Evolutionary conservation across 2,888 invertebrate species (phyloP).

Genomic region (Tenthredo amoena): DNA sequence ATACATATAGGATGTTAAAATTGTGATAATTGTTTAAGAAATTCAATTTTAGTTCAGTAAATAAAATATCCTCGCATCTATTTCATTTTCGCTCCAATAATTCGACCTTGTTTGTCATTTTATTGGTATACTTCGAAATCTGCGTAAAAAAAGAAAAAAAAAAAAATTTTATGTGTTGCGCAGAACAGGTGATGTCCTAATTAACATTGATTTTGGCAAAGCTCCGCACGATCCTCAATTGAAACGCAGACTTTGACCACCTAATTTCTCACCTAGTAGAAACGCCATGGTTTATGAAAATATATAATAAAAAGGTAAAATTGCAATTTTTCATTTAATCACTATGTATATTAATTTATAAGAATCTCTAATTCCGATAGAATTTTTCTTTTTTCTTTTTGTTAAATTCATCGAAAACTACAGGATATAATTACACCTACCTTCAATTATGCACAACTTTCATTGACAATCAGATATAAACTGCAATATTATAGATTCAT

Average conservation of each 20-base stretch:
- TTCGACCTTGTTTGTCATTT: neutral
- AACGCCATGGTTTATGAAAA: neutral
- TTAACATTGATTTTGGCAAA: slow-evolving; percentile 24
- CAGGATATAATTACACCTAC: too few relatives aligned
- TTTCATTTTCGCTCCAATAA: neutral
- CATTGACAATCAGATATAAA: neutral
- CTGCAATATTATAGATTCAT: neutral
- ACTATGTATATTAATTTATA: neutral
- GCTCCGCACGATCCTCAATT: neutral
- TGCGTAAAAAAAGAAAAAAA: neutral
- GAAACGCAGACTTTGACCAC: neutral
- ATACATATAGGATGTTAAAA: neutral
- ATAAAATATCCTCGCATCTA: neutral
- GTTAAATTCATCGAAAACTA: neutral
- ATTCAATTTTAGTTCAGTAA: neutral
- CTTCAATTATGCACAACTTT: neutral
- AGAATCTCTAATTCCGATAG: neutral
- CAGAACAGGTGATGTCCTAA: slow-evolving; percentile 1
- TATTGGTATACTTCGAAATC: neutral
- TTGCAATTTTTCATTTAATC: neutral
- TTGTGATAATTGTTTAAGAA: neutral
- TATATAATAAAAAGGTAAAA: neutral
- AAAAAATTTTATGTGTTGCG: neutral
- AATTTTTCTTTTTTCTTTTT: neutral
- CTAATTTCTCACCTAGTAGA: neutral